Percentiles rank a stretch among this genome's conserved stretches.
Conservation (phyloP, 2,113 vertebrate species). For the Protobothrops mucrosquamatus region DNA sequence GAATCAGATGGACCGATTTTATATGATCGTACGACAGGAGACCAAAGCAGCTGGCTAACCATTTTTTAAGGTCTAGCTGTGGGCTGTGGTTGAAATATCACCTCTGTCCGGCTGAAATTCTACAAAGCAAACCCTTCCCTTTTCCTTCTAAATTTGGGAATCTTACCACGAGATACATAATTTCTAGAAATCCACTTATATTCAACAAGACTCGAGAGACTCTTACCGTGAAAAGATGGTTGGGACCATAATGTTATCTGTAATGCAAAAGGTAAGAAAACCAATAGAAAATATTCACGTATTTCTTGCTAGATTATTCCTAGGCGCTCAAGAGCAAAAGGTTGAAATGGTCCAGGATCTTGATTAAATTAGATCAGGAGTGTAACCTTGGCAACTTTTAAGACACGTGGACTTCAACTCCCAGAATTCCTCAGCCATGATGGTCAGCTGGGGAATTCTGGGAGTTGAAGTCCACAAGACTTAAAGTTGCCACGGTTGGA, state of each 20-base stretch:
- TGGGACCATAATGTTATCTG: constrained; percentile 42
- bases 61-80: background rate
- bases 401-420: background rate
- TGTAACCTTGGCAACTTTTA: background rate
- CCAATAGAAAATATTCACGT: background rate
- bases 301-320: background rate
- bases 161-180: background rate
- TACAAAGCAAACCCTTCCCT: background rate
- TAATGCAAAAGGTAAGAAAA: constrained; percentile 13
- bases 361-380: background rate
- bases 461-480: background rate
- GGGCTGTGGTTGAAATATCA: background rate
- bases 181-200: background rate
- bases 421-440: background rate
- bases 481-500: background rate
- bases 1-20: background rate
- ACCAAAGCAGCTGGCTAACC: background rate
- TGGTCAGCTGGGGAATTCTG: background rate
- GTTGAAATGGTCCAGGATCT: background rate
- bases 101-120: no score
- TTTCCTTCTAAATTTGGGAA: background rate
- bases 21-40: background rate
- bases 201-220: background rate
- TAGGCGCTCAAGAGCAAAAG: background rate
- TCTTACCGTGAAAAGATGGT: constrained; percentile 56